Evolutionary conservation across 2,888 invertebrate genomes (phyloP).

Genomic region (Serrognathus titanus): DNA sequence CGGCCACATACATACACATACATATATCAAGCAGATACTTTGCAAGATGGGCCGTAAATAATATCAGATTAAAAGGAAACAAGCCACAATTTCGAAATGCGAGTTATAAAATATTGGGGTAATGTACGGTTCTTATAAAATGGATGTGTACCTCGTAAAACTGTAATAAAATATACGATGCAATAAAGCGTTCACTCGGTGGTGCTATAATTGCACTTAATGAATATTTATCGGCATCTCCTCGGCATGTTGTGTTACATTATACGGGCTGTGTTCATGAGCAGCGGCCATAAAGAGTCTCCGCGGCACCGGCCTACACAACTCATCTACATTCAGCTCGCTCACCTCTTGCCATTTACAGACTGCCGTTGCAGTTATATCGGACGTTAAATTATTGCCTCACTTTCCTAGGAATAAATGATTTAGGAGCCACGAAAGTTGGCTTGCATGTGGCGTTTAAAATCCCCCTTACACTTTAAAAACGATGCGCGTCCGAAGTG

Average conservation of each 20-base stretch:
- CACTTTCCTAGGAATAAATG: slow-evolving; percentile 40
- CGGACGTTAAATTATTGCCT: slow-evolving; percentile 43
- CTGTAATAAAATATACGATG: slow-evolving; percentile 49
- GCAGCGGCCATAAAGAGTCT: slow-evolving; percentile 43
- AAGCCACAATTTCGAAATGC: slow-evolving; percentile 27
- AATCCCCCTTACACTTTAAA: too few relatives aligned
- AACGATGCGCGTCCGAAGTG: background rate
- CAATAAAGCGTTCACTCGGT: slow-evolving; percentile 49
- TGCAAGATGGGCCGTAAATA: slow-evolving; percentile 21
- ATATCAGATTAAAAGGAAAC: slow-evolving; percentile 29
- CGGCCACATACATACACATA: background rate
- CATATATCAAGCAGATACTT: background rate
- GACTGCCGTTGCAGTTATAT: slow-evolving; percentile 42
- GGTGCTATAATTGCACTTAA: slow-evolving; percentile 51
- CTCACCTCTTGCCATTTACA: slow-evolving; percentile 46
- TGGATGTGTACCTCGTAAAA: slow-evolving; percentile 43
- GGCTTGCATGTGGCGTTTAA: too few relatives aligned
- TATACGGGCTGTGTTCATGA: slow-evolving; percentile 42
- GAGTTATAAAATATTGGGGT: slow-evolving; percentile 34
- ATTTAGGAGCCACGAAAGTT: slow-evolving; percentile 25
- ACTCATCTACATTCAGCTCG: slow-evolving; percentile 48
- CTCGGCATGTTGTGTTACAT: slow-evolving; percentile 41
- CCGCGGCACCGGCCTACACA: slow-evolving; percentile 39
- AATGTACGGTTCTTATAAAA: slow-evolving; percentile 35
- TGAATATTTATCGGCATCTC: slow-evolving; percentile 51